Evolutionary conservation across 2,888 invertebrate species (phyloP).

Genomic region (Chorisops tibialis): DNA sequence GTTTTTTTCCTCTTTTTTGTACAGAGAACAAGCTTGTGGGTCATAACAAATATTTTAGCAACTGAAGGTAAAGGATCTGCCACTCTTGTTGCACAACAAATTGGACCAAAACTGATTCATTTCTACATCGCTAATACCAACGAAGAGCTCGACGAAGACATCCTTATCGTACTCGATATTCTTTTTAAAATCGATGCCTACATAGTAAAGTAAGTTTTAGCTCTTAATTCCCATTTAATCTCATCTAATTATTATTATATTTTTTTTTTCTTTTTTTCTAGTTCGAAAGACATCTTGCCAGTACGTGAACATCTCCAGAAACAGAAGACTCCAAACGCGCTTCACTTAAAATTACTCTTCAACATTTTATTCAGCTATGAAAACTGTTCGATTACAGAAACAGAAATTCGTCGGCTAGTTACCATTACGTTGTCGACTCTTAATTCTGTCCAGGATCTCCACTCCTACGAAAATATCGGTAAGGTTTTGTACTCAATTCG

Average conservation of each 20-base stretch:
- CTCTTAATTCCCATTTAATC: neutral
- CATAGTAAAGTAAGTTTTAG: slow-evolving; percentile 7
- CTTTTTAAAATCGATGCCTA: slow-evolving; percentile 30
- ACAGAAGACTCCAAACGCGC: neutral
- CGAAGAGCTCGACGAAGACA: slow-evolving; percentile 41
- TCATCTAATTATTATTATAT: too few species aligned
- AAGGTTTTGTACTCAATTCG: slow-evolving; percentile 25
- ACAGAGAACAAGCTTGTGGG: slow-evolving; percentile 45
- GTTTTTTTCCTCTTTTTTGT: slow-evolving; percentile 6
- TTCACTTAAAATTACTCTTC: slow-evolving; percentile 5
- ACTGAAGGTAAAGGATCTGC: slow-evolving; percentile 41
- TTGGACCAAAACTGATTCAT: slow-evolving; percentile 43
- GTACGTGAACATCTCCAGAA: neutral
- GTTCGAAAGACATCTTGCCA: neutral
- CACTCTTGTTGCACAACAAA: slow-evolving; percentile 43
- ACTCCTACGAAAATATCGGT: neutral
- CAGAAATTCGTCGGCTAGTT: neutral
- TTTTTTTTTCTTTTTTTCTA: neutral
- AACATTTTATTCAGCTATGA: neutral
- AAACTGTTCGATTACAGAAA: neutral
- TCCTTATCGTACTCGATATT: slow-evolving; percentile 41
- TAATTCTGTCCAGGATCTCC: neutral
- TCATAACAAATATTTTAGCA: slow-evolving; percentile 44
- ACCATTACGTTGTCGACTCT: neutral
- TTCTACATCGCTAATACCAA: slow-evolving; percentile 37